Evolutionary conservation across 2,797 vertebrate species (phyloP).

Genomic region (Sebastes vulpes): DNA sequence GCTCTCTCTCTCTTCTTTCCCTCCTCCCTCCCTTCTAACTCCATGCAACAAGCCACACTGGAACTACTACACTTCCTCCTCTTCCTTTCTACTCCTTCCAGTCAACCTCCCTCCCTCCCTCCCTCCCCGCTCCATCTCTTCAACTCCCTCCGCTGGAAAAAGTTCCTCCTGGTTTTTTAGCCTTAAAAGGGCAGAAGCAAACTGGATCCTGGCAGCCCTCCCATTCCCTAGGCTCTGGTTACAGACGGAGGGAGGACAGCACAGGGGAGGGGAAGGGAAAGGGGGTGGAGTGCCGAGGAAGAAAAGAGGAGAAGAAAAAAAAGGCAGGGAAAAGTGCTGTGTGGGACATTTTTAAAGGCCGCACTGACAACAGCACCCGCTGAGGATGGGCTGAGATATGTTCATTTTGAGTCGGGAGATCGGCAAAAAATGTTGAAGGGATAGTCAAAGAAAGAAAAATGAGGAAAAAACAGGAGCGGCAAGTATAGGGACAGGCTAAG

Average conservation of each 20-base stretch:
- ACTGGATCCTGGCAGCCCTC: constrained; percentile 86
- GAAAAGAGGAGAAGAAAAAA: constrained; percentile 26
- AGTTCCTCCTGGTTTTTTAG: constrained; percentile 88
- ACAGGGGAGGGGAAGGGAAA: constrained; percentile 17
- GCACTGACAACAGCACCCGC: constrained; percentile 56
- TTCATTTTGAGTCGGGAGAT: constrained; percentile 4
- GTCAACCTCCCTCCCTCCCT: constrained; percentile 57
- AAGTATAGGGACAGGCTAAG: neutral
- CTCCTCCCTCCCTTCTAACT: constrained; percentile 24
- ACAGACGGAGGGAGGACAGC: constrained; percentile 68
- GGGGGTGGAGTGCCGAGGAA: constrained; percentile 38
- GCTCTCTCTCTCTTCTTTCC: neutral
- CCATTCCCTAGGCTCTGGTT: constrained; percentile 86
- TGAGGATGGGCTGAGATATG: constrained; percentile 28
- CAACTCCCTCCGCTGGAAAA: constrained; percentile 70
- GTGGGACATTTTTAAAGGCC: constrained; percentile 80
- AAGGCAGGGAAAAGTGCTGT: constrained; percentile 74
- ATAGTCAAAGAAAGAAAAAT: neutral
- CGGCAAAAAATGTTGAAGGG: neutral
- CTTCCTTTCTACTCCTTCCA: constrained; percentile 74
- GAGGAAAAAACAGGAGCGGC: neutral
- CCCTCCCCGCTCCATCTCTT: constrained; percentile 42
- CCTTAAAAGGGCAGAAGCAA: constrained; percentile 91
- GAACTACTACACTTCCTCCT: constrained; percentile 74
- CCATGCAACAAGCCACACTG: constrained; percentile 49